Base-by-base conservation (phyloP, 2,797 vertebrate genomes). In the Graptemys geographica region DNA sequence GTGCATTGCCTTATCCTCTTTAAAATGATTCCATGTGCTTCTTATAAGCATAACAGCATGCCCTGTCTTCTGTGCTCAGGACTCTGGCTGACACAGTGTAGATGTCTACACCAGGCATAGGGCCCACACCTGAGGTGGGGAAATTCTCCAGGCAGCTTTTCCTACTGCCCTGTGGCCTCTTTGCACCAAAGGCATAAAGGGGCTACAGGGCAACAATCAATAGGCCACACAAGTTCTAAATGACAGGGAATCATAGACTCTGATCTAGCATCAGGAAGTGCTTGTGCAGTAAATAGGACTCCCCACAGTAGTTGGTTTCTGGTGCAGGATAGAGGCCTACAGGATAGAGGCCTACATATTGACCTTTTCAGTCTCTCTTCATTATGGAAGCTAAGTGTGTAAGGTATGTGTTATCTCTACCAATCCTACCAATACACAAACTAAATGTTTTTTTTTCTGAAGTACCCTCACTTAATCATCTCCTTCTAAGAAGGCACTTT, bases 301-400 rank as follows among this genome's bases (percentile, higher is more conserved):
- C 27, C 25, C 12, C 41, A 47, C 7, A 47, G 6, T 6, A 76
- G 41, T 47, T 47, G 25, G 4, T 28, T 44, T 41, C 41, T 76
- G 41, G 41, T 76, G 41, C 12, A 47, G 7, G n/a, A 76, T 27
- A 4, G 44, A 76, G 25, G 25, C 41, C 7, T 23, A 51, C 11
- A 44, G 12, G n/a, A 76, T 27, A 4, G 44, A 76, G 72, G 25
- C 41, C 7, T 23, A 49, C 13, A 85, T 47, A 93, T 11, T 25
- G 56, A 81, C n/a, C 11, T 90, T 94, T 94, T 59, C 86, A 90
- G 81, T 83, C n/a, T 81, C 94, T 53, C 8, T 62, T 86, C 1
- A 18, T 3, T 88, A 49, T 81, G 37, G 28, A 81, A 95, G 7
- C 1, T 62, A 47, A 83, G 8, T 31, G 25, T 47, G 31, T 9